Conservation (phyloP, 2,888 invertebrate species). For the Thelaira solivaga region DNA sequence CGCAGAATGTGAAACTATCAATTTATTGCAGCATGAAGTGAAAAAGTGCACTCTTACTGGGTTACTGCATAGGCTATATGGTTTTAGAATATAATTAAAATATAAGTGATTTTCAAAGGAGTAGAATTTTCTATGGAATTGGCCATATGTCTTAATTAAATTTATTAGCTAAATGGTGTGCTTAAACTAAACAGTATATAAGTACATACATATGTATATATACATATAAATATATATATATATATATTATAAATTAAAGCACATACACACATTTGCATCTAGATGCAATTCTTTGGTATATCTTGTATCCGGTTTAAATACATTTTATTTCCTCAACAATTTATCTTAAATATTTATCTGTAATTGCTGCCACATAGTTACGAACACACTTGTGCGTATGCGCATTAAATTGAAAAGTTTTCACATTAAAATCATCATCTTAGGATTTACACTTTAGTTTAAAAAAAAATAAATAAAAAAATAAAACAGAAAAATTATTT, state of each 20-base stretch:
- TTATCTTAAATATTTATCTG: conserved; percentile 15
- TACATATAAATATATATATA: too few species aligned
- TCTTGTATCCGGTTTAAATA: conserved; percentile 67
- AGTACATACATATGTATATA: not conserved
- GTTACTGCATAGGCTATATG: too few species aligned
- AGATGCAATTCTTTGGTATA: conserved; percentile 66
- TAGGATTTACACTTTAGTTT: not conserved
- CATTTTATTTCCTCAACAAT: conserved; percentile 18
- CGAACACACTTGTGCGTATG: conserved; percentile 32
- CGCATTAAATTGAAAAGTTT: not conserved
- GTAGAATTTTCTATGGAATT: too few species aligned
- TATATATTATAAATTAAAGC: too few species aligned
- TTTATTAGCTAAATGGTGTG: conserved; percentile 21
- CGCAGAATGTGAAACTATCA: too few species aligned
- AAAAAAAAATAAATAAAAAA: too few species aligned
- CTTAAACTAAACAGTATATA: conserved; percentile 21
- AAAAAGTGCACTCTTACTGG: too few species aligned
- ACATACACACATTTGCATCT: not conserved
- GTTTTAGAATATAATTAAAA: too few species aligned
- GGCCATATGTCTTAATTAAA: too few species aligned
- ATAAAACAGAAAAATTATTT: not conserved
- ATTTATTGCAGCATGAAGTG: too few species aligned
- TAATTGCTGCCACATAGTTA: conserved; percentile 49
- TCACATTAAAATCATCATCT: not conserved
- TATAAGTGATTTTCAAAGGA: too few species aligned